Evolutionary conservation across 1,140 invertebrate genomes (phyloP), one percentile per base, ranked within the genome.

Genomic region (Armadillidium nasatum): DNA sequence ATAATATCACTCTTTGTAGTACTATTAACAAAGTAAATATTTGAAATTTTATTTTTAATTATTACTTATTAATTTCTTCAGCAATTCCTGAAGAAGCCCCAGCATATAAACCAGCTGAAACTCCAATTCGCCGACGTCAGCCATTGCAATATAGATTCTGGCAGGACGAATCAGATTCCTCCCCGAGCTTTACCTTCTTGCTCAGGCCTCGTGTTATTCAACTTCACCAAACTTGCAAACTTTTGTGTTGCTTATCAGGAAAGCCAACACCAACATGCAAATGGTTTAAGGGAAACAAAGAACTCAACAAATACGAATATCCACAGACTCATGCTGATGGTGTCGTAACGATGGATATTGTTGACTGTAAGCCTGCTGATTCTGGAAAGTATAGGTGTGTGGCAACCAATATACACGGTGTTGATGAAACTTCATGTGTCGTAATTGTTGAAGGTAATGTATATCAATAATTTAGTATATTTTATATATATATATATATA

Each of bases 181-280:
- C 93, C 21, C 97, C 97, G 70, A 91, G 89, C 83, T 99, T 99
- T 86, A 97, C 94, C 81, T 99, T 99, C 92, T 89, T 95, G 82
- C 89, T 99, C 71, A 90, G 98, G 85, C 96, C 96, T 83, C 93
- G 98, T 85, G 92, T 99, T 75, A 99, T 99, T 88, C 97, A 99
- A 86, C 92, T 95, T 81, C 91, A 95, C 83, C 82, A 83, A 74
- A 94, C 93, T 68, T 96, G 93, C 86, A 99, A 99, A 87, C 88
- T 99, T n/a, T 89, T 99, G 4, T 98, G 96, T 85, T 98, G 96
- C 84, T 88, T 99, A 13, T 91, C 91, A 81, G 96, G 96, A 72
- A 95, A 94, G 84, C 98, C 98, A 79, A 88, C 91, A 77, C 96
- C 97, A 0, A 93, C 93, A 22, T 95, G 91, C 22, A 88, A 88